Conservation (phyloP, 2,888 invertebrate species). For the Carcina quercana region DNA sequence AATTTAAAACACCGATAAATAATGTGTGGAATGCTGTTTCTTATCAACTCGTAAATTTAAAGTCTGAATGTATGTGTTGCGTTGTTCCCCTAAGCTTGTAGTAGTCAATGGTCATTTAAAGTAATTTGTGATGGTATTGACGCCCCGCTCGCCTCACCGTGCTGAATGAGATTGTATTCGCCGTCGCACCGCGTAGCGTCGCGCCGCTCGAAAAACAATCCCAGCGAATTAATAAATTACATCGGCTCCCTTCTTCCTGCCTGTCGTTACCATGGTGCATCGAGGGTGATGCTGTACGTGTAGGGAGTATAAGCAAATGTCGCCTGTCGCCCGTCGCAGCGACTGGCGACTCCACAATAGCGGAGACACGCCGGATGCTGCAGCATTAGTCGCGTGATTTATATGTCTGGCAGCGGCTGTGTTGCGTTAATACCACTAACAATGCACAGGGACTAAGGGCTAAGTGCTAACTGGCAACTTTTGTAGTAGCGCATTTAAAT, state of each 20-base stretch:
- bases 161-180: constrained; percentile 19
- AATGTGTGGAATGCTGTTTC: too few relatives aligned
- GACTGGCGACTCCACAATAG: constrained; percentile 35
- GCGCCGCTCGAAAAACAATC: constrained; percentile 38
- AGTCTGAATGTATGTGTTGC: too few relatives aligned
- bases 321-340: constrained; percentile 8
- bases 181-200: too few relatives aligned
- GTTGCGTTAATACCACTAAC: constrained; percentile 54
- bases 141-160: constrained; percentile 2
- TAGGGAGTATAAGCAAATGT: constrained; percentile 10
- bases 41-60: too few relatives aligned
- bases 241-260: constrained; percentile 40
- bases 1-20: too few relatives aligned
- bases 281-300: constrained; percentile 16
- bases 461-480: constrained; percentile 23
- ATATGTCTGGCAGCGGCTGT: constrained; percentile 63
- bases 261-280: constrained; percentile 35
- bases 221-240: constrained; percentile 54
- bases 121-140: too few relatives aligned
- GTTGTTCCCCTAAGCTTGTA: too few relatives aligned
- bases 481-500: constrained; percentile 26
- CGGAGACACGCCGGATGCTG: constrained; percentile 63
- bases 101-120: too few relatives aligned
- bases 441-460: constrained; percentile 40
- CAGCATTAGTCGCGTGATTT: constrained; percentile 65